Evolutionary conservation across 2,797 vertebrate species (phyloP).

Genomic region (Spinibarbus caldwelli): DNA sequence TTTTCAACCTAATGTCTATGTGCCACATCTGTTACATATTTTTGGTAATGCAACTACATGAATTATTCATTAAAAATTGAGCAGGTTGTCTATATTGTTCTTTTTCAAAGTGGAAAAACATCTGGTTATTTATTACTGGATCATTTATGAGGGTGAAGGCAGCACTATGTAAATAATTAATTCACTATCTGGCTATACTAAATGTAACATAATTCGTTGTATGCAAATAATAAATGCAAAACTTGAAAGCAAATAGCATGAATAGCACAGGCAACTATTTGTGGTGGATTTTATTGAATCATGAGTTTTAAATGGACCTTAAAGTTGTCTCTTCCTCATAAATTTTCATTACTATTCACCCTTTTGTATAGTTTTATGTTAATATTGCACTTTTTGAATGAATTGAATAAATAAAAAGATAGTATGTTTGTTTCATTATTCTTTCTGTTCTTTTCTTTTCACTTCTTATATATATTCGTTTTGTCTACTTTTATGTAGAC

Average conservation of each 20-base stretch:
- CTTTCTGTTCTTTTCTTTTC: too few relatives aligned
- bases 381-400: too few relatives aligned
- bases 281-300: not conserved
- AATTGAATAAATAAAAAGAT: too few relatives aligned
- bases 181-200: too few relatives aligned
- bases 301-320: not conserved
- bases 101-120: not conserved
- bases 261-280: not conserved
- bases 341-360: not conserved
- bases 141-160: not conserved
- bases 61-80: not conserved
- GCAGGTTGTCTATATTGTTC: not conserved
- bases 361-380: not conserved
- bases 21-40: not conserved
- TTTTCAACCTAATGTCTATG: not conserved
- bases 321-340: not conserved
- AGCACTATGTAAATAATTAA: not conserved
- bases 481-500: too few relatives aligned
- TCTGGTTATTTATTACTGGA: not conserved
- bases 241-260: not conserved
- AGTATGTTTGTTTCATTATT: too few relatives aligned
- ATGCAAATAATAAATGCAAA: not conserved
- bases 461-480: too few relatives aligned
- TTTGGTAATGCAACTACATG: not conserved
- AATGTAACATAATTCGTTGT: not conserved